Base-by-base conservation (phyloP, 2,888 invertebrate species). In the Gibbula magus region DNA sequence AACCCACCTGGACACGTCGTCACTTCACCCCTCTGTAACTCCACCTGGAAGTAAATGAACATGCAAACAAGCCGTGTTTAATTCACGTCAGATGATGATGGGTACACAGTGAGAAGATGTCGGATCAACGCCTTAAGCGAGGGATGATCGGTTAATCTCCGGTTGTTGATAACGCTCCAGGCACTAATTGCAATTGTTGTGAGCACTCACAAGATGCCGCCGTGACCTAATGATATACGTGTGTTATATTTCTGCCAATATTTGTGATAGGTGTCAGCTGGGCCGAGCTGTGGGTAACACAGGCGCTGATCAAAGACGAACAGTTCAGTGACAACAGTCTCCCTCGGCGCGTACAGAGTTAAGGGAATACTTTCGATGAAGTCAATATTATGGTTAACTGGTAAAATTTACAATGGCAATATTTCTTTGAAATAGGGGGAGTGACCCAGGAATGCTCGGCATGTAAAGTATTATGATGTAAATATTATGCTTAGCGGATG, bases 241-340 rank as follows among this genome's bases (percentile, higher is more conserved):
- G 29, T 29, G 61, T 61, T 61, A 61, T 61, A 61, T 61, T 61
- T 61, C 61, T 61, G 61, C 61, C 61, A 61, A 61, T 61, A 61
- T 61, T 61, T 61, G 61, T 61, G 29, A 61, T 25, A 29, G 25
- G 61, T 61, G 61, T 61, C 61, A 61, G 61, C 25, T 61, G 61
- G 45, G 13, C 45, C 3, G 45, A 45, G 45, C 45, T 45, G 45
- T 45, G 45, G 13, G 45, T 10, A 45, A 45, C 45, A 45, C 45
- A 45, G 45, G 45, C 45, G 45, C 45, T 45, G 45, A 45, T 45
- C 45, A 45, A 45, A 45, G 45, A 45, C 10, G 45, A 45, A 13
- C 10, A 45, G 5, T 45, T 45, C 35, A 13, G 45, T 13, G 45
- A 45, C 45, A 45, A 45, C 13, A 45, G 45, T 5, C 45, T 8